These are phyloP conservation scores for Tetranychus piercei DNA, from an alignment of 2,888 invertebrate genomes.

Conservation along the genomic window DNA sequence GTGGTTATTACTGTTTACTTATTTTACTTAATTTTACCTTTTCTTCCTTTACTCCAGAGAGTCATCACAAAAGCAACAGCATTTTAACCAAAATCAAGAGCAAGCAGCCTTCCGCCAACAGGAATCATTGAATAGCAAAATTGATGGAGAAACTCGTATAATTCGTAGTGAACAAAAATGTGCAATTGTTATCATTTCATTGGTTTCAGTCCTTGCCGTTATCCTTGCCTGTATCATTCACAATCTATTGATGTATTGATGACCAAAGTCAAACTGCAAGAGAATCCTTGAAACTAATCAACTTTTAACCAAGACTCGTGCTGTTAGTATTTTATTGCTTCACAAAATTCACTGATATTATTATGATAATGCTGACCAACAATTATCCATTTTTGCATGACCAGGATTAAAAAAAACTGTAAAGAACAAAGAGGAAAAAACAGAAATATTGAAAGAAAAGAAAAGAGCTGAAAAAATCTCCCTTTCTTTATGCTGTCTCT, in stretches of 20 bases:
- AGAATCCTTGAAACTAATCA: not conserved
- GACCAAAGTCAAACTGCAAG: not conserved
- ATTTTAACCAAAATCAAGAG: constrained; percentile 6
- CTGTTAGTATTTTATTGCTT: no score
- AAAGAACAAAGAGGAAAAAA: not conserved
- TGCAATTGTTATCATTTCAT: constrained; percentile 19
- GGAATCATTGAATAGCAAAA: not conserved
- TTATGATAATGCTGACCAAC: no score
- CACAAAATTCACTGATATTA: no score
- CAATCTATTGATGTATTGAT: constrained; percentile 16
- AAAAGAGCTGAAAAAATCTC: not conserved
- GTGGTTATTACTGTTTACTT: not conserved
- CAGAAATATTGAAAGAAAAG: not conserved
- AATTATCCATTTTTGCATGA: no score
- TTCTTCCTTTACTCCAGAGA: not conserved
- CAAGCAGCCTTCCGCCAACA: constrained; percentile 18
- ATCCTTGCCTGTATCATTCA: constrained; percentile 19
- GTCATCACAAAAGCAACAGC: constrained; percentile 12
- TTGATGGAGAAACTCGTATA: constrained; percentile 8
- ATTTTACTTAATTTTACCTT: not conserved
- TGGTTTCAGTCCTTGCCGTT: constrained; percentile 17
- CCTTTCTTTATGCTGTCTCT: not conserved
- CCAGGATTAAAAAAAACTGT: no score
- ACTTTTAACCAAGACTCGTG: not conserved
- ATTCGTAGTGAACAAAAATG: constrained; percentile 16